Conservation (phyloP, 1,140 invertebrate genomes). For the Cydia pomonella region DNA sequence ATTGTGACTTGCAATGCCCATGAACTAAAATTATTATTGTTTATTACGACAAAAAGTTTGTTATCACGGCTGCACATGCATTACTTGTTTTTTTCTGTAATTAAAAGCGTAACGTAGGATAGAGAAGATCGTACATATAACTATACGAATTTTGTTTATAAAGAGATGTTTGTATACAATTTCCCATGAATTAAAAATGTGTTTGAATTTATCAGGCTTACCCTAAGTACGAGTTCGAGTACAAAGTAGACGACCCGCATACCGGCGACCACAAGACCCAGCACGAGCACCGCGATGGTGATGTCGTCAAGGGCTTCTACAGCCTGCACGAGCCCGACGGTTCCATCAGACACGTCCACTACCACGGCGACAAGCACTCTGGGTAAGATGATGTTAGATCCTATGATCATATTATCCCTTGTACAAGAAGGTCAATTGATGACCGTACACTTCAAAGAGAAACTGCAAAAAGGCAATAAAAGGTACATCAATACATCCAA, state of each 20-base stretch:
- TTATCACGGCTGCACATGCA: not conserved
- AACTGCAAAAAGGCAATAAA: not conserved
- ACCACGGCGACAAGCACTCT: constrained; percentile 71
- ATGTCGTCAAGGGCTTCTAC: constrained; percentile 78
- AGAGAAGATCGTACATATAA: not conserved
- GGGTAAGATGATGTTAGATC: constrained; percentile 44
- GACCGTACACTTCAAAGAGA: not conserved
- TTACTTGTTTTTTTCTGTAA: not conserved
- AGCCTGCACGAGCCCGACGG: constrained; percentile 81
- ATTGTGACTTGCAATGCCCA: constrained; percentile 33
- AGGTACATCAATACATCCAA: too few relatives aligned
- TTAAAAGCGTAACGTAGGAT: not conserved
- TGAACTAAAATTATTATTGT: constrained; percentile 7
- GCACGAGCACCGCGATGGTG: constrained; percentile 67
- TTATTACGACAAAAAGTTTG: not conserved
- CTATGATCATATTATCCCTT: not conserved
- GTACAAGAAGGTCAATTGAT: not conserved
- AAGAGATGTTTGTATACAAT: not conserved
- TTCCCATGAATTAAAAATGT: not conserved
- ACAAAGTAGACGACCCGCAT: constrained; percentile 72
- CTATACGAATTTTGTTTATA: not conserved
- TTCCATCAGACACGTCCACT: constrained; percentile 77
- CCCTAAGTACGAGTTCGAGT: constrained; percentile 74
- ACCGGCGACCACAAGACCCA: constrained; percentile 78
- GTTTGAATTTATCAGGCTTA: constrained; percentile 47